These are phyloP conservation scores for Rhinichthys klamathensis DNA, from an alignment of 2,113 vertebrate species.

Conservation along the genomic window DNA sequence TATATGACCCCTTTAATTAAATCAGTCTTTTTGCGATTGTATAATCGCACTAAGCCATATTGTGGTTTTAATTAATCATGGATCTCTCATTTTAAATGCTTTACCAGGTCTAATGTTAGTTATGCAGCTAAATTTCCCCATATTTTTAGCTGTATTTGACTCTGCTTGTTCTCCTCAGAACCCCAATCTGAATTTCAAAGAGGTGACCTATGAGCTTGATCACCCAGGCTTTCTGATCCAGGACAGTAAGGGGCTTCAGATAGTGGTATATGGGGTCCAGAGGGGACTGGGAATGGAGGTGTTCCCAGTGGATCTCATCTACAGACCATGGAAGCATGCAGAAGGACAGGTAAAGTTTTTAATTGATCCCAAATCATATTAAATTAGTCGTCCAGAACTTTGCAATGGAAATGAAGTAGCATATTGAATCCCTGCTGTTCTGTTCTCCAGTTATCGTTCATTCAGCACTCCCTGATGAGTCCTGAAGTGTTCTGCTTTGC, in stretches of 20 bases:
- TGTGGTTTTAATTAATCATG: too few relatives aligned
- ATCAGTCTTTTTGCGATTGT: too few relatives aligned
- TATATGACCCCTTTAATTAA: too few relatives aligned
- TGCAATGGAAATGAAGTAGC: neutral
- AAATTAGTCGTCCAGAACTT: neutral
- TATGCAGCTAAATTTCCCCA: neutral
- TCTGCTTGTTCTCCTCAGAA: constrained; percentile 78
- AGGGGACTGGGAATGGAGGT: constrained; percentile 94
- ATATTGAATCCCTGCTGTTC: neutral
- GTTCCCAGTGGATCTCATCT: constrained; percentile 96
- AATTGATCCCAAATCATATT: neutral
- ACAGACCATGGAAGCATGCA: constrained; percentile 97
- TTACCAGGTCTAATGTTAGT: neutral
- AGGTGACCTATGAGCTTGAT: constrained; percentile 97
- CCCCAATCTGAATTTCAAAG: constrained; percentile 96
- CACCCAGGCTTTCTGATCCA: constrained; percentile 94
- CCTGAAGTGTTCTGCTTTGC: constrained; percentile 98
- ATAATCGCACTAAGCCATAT: too few relatives aligned
- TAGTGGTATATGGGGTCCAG: constrained; percentile 96
- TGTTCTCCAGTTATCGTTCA: constrained; percentile 89
- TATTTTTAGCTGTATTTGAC: neutral
- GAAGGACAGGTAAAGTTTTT: constrained; percentile 88
- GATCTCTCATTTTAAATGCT: neutral
- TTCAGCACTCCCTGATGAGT: constrained; percentile 97
- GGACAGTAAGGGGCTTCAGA: constrained; percentile 96